Evolutionary conservation across 2,113 vertebrate species (phyloP).

Genomic region (Colius striatus): DNA sequence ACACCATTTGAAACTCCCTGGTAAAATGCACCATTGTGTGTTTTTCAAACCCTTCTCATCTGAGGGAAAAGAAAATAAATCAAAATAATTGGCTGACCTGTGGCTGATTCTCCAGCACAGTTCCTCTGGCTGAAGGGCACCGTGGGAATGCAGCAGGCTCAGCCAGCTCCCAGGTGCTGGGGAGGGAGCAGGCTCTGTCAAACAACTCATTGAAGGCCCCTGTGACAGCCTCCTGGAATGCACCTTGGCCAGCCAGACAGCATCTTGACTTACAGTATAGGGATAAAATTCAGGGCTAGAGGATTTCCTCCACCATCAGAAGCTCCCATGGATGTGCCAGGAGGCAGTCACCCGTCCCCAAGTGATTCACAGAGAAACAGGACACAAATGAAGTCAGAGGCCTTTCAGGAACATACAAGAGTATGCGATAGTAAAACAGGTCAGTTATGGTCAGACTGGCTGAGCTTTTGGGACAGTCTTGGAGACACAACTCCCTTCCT

Average conservation of each 20-base stretch:
- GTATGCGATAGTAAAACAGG: background rate
- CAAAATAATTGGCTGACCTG: background rate
- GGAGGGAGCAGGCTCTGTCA: background rate
- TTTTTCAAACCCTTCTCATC: background rate
- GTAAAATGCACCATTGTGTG: background rate
- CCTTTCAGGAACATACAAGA: background rate
- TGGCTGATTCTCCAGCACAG: background rate
- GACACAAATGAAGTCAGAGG: background rate
- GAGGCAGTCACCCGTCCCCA: background rate
- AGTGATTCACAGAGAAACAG: background rate
- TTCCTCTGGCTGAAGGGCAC: background rate
- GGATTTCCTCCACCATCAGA: background rate
- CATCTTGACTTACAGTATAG: background rate
- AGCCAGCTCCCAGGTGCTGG: background rate
- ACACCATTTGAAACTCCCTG: background rate
- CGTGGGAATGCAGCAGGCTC: rapidly evolving
- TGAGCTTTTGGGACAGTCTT: background rate
- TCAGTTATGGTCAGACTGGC: background rate
- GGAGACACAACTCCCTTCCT: background rate
- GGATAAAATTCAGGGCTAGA: background rate
- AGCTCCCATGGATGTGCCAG: background rate
- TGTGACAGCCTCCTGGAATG: background rate
- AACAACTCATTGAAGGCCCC: background rate
- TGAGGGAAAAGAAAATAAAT: background rate
- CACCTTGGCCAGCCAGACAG: background rate